Percentiles rank a stretch among this genome's conserved stretches.
Evolutionary conservation across 2,797 vertebrate species (phyloP).

Genomic region (Coreius guichenoti): DNA sequence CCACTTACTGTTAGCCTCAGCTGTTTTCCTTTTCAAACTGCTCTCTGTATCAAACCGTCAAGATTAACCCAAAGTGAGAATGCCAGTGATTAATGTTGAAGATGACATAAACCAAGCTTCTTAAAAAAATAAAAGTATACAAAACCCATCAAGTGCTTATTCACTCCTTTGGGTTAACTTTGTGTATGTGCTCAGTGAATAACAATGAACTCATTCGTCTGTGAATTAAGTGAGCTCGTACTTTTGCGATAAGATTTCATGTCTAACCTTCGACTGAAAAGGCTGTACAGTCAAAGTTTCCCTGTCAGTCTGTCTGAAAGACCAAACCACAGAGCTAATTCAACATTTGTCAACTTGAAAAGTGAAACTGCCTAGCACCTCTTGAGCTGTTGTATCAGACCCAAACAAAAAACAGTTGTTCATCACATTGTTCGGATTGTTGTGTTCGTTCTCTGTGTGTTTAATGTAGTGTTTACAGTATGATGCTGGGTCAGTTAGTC

Average conservation of each 20-base stretch:
- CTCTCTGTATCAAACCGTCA: constrained; percentile 13
- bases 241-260: neutral
- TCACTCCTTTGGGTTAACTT: constrained; percentile 1
- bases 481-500: constrained; percentile 20
- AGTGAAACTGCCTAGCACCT: constrained; percentile 21
- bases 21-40: constrained; percentile 44
- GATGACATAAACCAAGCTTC: neutral
- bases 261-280: neutral
- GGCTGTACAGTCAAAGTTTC: neutral
- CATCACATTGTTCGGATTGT: neutral
- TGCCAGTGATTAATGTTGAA: neutral
- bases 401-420: neutral
- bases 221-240: neutral
- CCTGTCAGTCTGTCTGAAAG: neutral
- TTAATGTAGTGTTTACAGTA: neutral
- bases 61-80: neutral
- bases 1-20: constrained; percentile 34
- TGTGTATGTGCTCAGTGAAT: neutral
- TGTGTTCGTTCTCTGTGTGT: constrained; percentile 32
- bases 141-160: neutral
- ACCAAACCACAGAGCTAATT: neutral
- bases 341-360: neutral
- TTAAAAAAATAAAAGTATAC: neutral
- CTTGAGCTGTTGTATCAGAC: neutral
- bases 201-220: neutral